A percentile compares a stretch with the other conserved stretches of the same genome.
These are phyloP conservation scores for Bacillus rossius DNA, from an alignment of 1,140 invertebrate genomes.

Conservation along the genomic window DNA sequence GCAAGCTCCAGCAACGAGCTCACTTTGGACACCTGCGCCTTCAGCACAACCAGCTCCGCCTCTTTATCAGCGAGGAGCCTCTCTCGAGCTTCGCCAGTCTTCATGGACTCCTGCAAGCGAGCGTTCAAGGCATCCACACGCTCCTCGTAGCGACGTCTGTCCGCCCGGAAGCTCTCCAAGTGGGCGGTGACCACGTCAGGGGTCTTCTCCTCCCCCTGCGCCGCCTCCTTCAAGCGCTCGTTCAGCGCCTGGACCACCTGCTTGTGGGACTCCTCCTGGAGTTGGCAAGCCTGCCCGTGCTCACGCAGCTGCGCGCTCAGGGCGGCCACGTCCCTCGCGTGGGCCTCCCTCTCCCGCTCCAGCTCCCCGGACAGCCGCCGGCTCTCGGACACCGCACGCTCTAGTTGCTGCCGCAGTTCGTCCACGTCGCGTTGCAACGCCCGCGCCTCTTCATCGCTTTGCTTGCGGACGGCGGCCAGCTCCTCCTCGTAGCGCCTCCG, in stretches of 20 bases:
- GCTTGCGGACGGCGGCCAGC: neutral
- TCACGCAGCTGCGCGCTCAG: too few relatives aligned
- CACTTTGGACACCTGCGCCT: slow-evolving; percentile 8
- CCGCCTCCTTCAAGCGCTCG: slow-evolving; percentile 30
- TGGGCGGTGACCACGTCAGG: slow-evolving; percentile 22
- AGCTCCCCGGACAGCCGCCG: neutral
- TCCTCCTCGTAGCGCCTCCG: neutral
- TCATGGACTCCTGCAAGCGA: slow-evolving; percentile 30
- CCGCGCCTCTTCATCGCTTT: neutral
- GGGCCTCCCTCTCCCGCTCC: neutral
- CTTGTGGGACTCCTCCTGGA: slow-evolving; percentile 34
- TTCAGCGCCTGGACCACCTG: slow-evolving; percentile 31
- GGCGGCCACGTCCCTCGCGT: neutral
- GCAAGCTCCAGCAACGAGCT: slow-evolving; percentile 19
- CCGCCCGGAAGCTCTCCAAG: slow-evolving; percentile 16
- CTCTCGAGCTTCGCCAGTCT: too few relatives aligned
- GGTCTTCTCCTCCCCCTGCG: neutral
- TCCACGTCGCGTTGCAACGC: neutral
- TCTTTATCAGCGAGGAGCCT: too few relatives aligned
- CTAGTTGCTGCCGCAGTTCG: neutral
- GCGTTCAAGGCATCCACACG: slow-evolving; percentile 42
- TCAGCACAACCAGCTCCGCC: too few relatives aligned
- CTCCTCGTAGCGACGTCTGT: slow-evolving; percentile 38
- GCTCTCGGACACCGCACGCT: neutral
- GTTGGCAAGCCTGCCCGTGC: neutral